phyloP scores from a whole-genome alignment of 2,888 invertebrate species.

The Phania funesta region DNA sequence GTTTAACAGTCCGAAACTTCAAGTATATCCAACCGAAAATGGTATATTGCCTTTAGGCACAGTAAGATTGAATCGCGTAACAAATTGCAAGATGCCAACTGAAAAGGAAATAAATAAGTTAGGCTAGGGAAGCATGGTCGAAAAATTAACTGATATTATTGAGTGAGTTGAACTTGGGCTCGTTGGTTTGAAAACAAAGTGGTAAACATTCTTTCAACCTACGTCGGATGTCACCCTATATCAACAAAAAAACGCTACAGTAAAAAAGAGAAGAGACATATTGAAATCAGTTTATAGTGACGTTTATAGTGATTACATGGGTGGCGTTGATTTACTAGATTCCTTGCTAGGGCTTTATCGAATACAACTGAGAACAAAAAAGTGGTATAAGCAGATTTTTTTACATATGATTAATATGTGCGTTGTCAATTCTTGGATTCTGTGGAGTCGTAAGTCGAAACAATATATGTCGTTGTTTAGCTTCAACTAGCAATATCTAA shows the following conservation, averaged over 20 bases:
- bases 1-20: slow-evolving; percentile 49
- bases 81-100: slow-evolving; percentile 16
- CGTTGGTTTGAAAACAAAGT: slow-evolving; percentile 39
- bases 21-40: neutral
- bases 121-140: neutral
- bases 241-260: slow-evolving; percentile 36
- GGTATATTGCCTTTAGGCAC: slow-evolving; percentile 49
- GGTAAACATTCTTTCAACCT: slow-evolving; percentile 50
- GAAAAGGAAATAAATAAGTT: neutral
- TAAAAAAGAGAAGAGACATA: slow-evolving; percentile 56
- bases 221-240: slow-evolving; percentile 47
- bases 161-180: slow-evolving; percentile 30
- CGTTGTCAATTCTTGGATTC: too few relatives aligned
- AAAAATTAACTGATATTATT: neutral
- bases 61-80: slow-evolving; percentile 47
- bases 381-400: slow-evolving; percentile 41
- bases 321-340: slow-evolving; percentile 51
- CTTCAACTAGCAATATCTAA: too few relatives aligned
- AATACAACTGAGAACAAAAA: slow-evolving; percentile 53
- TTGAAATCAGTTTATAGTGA: slow-evolving; percentile 41
- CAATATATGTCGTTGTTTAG: too few relatives aligned
- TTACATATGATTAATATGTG: too few relatives aligned
- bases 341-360: slow-evolving; percentile 32
- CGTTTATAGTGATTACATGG: slow-evolving; percentile 28
- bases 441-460: too few relatives aligned